Evolutionary conservation across 2,888 invertebrate species (phyloP).

Genomic region (Drosophila atroscutellata): DNA sequence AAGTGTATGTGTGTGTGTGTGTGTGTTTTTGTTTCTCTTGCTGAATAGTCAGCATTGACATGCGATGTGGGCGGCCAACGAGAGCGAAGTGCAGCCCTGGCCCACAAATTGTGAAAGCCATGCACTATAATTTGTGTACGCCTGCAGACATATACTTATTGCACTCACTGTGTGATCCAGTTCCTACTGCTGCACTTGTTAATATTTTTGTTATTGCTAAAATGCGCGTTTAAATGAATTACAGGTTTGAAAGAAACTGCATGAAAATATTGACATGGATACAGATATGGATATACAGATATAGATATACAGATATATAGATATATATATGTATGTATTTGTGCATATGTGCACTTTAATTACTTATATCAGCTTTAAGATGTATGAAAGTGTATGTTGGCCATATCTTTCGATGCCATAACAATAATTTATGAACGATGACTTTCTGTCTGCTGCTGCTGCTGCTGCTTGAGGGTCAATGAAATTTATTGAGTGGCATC

Average conservation of each 20-base stretch:
- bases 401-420: neutral
- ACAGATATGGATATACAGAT: neutral
- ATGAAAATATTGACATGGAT: neutral
- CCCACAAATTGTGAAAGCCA: slow-evolving; percentile 45
- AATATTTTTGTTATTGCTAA: slow-evolving; percentile 38
- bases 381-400: neutral
- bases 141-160: slow-evolving; percentile 66
- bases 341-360: neutral
- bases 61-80: slow-evolving; percentile 57
- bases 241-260: slow-evolving; percentile 18
- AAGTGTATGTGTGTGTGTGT: neutral
- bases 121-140: slow-evolving; percentile 63
- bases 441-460: neutral
- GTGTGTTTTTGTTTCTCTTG: slow-evolving; percentile 12
- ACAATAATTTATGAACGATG: neutral
- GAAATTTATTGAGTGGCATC: neutral
- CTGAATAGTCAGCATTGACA: slow-evolving; percentile 70
- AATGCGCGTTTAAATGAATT: slow-evolving; percentile 57
- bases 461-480: neutral
- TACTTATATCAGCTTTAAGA: slow-evolving; percentile 1
- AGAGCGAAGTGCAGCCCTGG: slow-evolving; percentile 26
- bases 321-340: neutral
- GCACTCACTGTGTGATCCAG: slow-evolving; percentile 46
- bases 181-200: slow-evolving; percentile 7
- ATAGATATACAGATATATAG: no score